These are phyloP conservation scores for Actinernus sp. DNA, from an alignment of 92 coral and sea anemone species.

Conservation along the genomic window DNA sequence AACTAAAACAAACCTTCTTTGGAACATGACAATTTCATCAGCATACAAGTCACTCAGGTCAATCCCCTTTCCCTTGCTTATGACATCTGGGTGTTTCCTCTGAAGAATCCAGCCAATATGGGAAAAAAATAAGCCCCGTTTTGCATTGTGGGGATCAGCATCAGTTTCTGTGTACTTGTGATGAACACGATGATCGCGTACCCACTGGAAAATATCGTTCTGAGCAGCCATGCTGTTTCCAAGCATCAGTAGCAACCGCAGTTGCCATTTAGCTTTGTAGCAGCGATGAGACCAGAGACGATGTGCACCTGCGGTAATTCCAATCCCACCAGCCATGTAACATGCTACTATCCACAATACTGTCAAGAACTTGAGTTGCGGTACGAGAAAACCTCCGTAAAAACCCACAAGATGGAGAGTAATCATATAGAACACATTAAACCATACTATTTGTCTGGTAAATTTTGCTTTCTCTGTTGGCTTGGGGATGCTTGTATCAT, in stretches of 20 bases:
- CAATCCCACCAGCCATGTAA: slow-evolving; percentile 10
- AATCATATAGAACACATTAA: slow-evolving; percentile 30
- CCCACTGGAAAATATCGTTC: slow-evolving; percentile 53
- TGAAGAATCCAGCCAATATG: slow-evolving; percentile 57
- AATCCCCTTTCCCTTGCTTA: slow-evolving; percentile 33
- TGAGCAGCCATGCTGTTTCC: slow-evolving; percentile 41
- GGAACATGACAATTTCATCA: slow-evolving; percentile 48
- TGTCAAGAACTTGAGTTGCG: slow-evolving; percentile 22
- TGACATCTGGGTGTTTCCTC: slow-evolving; percentile 50
- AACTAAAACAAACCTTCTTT: slow-evolving; percentile 29
- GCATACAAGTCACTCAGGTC: slow-evolving; percentile 47
- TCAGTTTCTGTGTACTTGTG: slow-evolving; percentile 63
- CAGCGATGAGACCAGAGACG: slow-evolving; percentile 44
- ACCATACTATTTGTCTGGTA: slow-evolving; percentile 38
- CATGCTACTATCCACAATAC: slow-evolving; percentile 6
- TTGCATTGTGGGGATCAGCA: slow-evolving; percentile 59
- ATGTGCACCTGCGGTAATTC: slow-evolving; percentile 53
- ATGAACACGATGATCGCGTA: slow-evolving; percentile 54
- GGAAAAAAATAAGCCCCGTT: slow-evolving; percentile 51
- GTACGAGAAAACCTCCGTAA: slow-evolving; percentile 35
- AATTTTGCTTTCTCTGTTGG: background rate
- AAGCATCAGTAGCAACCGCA: slow-evolving; percentile 17
- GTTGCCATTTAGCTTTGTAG: slow-evolving; percentile 41
- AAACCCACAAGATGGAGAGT: slow-evolving; percentile 30
- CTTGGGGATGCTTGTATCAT: background rate